Evolutionary conservation across 1,140 invertebrate species (phyloP), one percentile per base, ranked within the genome.

Genomic region (Drosophila insularis): DNA sequence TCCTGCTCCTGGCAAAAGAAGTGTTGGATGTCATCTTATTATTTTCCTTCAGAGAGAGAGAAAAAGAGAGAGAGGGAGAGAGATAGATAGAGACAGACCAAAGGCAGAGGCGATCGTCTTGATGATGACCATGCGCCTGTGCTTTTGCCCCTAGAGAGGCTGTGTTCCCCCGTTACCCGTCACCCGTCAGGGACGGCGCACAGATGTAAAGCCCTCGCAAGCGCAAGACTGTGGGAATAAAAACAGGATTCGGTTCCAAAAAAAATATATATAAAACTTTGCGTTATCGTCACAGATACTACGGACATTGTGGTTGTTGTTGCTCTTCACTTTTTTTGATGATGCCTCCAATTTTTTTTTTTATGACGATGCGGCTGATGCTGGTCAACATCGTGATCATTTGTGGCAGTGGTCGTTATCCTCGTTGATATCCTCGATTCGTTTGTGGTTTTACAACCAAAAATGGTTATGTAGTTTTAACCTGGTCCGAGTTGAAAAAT

Each of bases 11-110:
- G 61, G 61, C 75, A 89, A 50, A 50, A 87, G 84, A 90, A 90
- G 89, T 90, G 89, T 90, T 90, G 89, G 89, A 90, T 90, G 89
- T 90, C 89, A 90, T 90, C 89, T 90, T 90, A 90, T 90, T 90
- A 90, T 90, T 86, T 90, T 50, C 5, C 43, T 27, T 50, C 17
- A 21, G 43, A 37, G 11, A 35, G 7, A 6, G 27, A 27, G 7
- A 35, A 1, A 46, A 17, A 46, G 14, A 46, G 17, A 17, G n/a
- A 43, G 54, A 27, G 72, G 84, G n/a, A n/a, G n/a, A n/a, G n/a
- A n/a, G n/a, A n/a, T n/a, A n/a, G 27, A 27, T 6, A 27, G 27
- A 27, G 27, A 27, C 27, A 87, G 81, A 85, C 81, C 81, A 85
- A 0, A 60, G 76, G 74, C 75, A 50, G 75, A 74, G 62, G 73